Percentiles rank a stretch among this genome's conserved stretches.
Conservation (phyloP, 2,113 vertebrate species). For the Grammomys dolichurus region DNA sequence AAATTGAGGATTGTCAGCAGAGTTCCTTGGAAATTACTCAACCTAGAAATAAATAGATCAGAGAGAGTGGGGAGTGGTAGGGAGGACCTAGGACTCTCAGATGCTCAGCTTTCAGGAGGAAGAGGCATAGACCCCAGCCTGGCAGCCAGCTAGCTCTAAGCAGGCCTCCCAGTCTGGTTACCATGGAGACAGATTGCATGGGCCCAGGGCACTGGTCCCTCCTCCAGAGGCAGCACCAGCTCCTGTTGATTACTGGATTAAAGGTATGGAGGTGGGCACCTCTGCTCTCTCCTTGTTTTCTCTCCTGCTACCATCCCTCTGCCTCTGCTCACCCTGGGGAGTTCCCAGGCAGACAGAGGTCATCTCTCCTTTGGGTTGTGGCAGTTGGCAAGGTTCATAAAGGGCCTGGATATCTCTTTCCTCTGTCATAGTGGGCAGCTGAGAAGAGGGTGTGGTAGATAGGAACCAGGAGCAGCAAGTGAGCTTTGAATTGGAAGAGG, state of each 20-base stretch:
- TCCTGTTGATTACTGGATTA: constrained; percentile 76
- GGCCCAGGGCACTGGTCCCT: constrained; percentile 60
- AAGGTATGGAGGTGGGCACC: constrained; percentile 7
- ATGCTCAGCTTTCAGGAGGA: background rate
- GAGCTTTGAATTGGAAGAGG: background rate
- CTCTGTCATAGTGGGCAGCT: background rate
- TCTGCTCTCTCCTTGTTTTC: background rate
- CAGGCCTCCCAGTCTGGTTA: constrained; percentile 69
- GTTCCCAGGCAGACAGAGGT: background rate
- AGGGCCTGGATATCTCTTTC: background rate
- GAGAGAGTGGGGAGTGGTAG: background rate
- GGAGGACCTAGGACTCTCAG: background rate
- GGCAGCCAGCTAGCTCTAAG: accelerated
- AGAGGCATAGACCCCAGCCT: background rate
- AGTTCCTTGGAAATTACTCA: background rate
- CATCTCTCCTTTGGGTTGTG: background rate
- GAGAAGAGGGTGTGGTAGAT: no score
- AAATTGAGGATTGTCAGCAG: background rate
- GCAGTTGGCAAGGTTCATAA: accelerated
- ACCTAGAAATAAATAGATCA: background rate
- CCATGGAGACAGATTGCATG: constrained; percentile 78
- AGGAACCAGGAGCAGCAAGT: background rate
- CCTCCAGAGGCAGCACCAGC: constrained; percentile 73
- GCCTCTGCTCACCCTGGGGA: background rate
- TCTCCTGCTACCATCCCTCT: background rate